These are phyloP conservation scores for Hyles vespertilio DNA, from an alignment of 1,140 invertebrate species.

Conservation along the genomic window DNA sequence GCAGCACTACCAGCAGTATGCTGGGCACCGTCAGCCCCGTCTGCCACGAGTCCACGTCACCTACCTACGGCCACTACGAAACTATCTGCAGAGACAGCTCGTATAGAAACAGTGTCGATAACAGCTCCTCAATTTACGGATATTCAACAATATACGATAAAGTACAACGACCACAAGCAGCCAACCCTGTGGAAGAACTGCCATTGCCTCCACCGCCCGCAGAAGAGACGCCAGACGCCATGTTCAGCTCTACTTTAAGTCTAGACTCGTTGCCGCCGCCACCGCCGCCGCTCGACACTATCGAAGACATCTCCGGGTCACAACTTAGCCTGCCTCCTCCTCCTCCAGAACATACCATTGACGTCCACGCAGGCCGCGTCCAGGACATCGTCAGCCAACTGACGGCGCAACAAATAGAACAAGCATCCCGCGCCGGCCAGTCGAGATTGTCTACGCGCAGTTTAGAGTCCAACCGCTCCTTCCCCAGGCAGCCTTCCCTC, in stretches of 20 bases:
- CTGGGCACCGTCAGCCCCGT: conserved; percentile 28
- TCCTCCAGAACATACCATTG: conserved; percentile 72
- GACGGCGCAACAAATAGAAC: conserved; percentile 55
- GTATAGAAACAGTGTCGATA: conserved; percentile 44
- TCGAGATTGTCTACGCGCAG: conserved; percentile 21
- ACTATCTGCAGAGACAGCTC: conserved; percentile 35
- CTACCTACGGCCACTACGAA: conserved; percentile 47
- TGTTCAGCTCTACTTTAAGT: conserved; percentile 85
- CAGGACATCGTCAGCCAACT: conserved; percentile 60
- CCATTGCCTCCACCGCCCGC: conserved; percentile 79
- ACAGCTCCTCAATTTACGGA: conserved; percentile 45
- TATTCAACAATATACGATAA: conserved; percentile 54
- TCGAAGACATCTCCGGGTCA: conserved; percentile 79
- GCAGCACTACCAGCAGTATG: conserved; percentile 24
- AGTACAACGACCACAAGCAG: conserved; percentile 24
- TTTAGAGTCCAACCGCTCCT: conserved; percentile 34
- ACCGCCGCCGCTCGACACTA: conserved; percentile 81
- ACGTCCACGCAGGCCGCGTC: conserved; percentile 42
- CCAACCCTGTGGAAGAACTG: conserved; percentile 38
- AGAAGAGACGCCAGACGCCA: conserved; percentile 50
- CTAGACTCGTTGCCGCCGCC: conserved; percentile 86
- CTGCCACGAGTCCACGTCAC: conserved; percentile 23
- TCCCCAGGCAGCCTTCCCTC: conserved; percentile 55
- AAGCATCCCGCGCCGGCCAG: conserved; percentile 45
- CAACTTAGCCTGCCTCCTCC: conserved; percentile 83